Percentiles rank a stretch among this genome's conserved stretches.
These are phyloP conservation scores for Holothuria leucospilota DNA, from an alignment of 53 echinoderm and acorn worm species.

Conservation along the genomic window DNA sequence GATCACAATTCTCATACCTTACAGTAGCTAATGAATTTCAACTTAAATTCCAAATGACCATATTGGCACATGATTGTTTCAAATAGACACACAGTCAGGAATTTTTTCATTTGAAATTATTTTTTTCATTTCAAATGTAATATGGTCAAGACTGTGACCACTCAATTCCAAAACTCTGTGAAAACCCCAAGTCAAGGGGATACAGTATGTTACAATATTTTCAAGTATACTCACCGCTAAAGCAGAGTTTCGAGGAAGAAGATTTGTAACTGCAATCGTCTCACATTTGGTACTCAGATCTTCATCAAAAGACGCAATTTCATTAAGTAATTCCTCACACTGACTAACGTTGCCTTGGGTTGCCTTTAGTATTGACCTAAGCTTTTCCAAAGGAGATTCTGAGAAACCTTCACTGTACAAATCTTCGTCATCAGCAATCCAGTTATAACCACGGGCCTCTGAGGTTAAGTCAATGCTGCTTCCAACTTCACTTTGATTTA, in stretches of 20 bases:
- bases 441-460: background rate
- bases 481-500: background rate
- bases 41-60: too few relatives aligned
- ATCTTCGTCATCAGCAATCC: slow-evolving; percentile 22
- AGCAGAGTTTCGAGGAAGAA: background rate
- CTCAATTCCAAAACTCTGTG: too few relatives aligned
- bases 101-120: too few relatives aligned
- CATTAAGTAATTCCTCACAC: background rate
- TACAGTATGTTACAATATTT: too few relatives aligned
- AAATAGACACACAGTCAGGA: too few relatives aligned
- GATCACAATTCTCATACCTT: too few relatives aligned
- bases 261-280: background rate
- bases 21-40: too few relatives aligned
- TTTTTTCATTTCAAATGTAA: too few relatives aligned
- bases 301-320: slow-evolving; percentile 10
- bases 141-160: too few relatives aligned
- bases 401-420: slow-evolving; percentile 17
- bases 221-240: slow-evolving; percentile 9
- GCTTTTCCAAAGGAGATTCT: too few relatives aligned
- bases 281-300: slow-evolving; percentile 1
- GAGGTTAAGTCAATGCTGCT: slow-evolving; percentile 45
- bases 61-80: too few relatives aligned
- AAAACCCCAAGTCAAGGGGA: too few relatives aligned
- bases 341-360: background rate
- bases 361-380: background rate